Base-by-base conservation (phyloP, 2,888 invertebrate genomes). In the Furcula furcula region DNA sequence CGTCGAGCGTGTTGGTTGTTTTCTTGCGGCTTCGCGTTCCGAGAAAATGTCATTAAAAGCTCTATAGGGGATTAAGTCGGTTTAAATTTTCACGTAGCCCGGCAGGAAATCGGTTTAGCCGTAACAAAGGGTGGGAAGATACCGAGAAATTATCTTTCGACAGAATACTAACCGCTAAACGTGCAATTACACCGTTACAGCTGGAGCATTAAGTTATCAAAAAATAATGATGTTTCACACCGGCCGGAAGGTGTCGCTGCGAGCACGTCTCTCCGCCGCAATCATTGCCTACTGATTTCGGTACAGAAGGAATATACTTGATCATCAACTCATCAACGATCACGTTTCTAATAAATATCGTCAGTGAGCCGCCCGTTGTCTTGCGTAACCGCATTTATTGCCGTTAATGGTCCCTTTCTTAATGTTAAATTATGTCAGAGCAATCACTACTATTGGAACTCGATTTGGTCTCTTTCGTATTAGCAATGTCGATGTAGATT, bases 31-130 rank as follows among this genome's bases (percentile, higher is more conserved):
- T 75, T 73, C 70, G 68, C 68, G 74, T 77, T 79, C 76, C 57
- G 50, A 76, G 80, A 73, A 80, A 84, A 85, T 80, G 83, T 84
- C 85, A 86, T 86, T 86, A 85, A 85, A 84, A 84, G 79, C 79
- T 74, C 80, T 76, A 80, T 80, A 77, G 80, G 80, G 83, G 80
- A 84, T 85, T 84, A 83, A 76, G 74, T 65, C 64, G 76, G 77
- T 80, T 75, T 81, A 81, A 82, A 78, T 84, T 84, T 84, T 79
- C 85, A 84, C 85, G 86, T 84, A 84, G 77, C 74, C 61, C 69
- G 68, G 69, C 86, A 82, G 86, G 83, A 86, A 87, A 85, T 86
- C 83, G 72, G 76, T 82, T 83, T 73, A 81, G 64, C 74, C 71
- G 67, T 76, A 78, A 81, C 83, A 85, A 86, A 86, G 84, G 83